Base-by-base conservation (phyloP, 2,797 vertebrate species). In the Protonibea diacanthus region DNA sequence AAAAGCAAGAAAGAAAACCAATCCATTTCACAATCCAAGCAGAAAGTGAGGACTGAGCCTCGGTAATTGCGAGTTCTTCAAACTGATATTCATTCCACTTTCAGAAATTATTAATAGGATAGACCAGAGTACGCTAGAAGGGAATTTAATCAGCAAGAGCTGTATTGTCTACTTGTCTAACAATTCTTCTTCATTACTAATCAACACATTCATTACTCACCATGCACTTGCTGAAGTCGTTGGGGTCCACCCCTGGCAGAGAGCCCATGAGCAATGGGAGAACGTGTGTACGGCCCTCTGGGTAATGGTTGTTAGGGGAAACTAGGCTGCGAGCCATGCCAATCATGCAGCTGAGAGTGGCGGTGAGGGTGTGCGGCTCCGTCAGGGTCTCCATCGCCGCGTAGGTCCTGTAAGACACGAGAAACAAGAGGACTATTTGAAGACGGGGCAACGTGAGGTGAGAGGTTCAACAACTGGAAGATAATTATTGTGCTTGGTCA, bases 221-320 rank as follows among this genome's bases (percentile, higher is more conserved):
- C 97, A 99, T 99, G 91, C 97, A 99, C 92, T 99, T 99, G 95
- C 98, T 99, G 89, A 99, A 99, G 93, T 99, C 98, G 53, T 99
- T 99, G 73, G 98, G 98, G 93, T 99, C 97, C 89, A 99, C 97
- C 23, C 98, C 98, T 51, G 98, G 98, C 91, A 99, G 87, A 0
- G 98, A 96, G 94, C 97, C 97, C 96, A 99, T 97, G 87, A 99
- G 94, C 48, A 99, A 95, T 33, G 98, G 98, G 74, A 99, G 95
- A 94, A 98, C 96, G 70, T 99, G 98, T 0, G 95, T 95, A 12
- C 96, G 97, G 84, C 98, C 98, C 94, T 99, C 97, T 75, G 97
- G 97, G 94, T 98, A 99, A 92, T 93, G 96, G 86, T 79, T 95
- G 21, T 95, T 95, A 23, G 96, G 95, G 1, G 97, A 96, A 2